Conservation (phyloP, 2,797 vertebrate species). For the Benthosema pterotum region DNA sequence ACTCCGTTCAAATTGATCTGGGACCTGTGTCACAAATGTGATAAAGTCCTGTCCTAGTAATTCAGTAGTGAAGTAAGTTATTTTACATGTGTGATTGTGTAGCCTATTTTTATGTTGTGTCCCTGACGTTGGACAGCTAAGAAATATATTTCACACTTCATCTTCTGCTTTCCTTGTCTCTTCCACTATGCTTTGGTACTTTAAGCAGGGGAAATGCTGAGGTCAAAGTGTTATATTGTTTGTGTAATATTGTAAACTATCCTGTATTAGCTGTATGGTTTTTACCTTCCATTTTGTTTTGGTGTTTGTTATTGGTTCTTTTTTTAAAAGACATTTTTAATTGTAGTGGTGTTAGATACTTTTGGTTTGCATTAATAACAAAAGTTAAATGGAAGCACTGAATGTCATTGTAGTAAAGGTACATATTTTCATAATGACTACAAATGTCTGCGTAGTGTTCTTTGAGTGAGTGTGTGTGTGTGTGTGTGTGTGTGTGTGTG, state of each 20-base stretch:
- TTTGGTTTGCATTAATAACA: conserved; percentile 71
- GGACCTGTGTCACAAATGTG: neutral
- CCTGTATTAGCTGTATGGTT: conserved; percentile 71
- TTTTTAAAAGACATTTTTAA: conserved; percentile 52
- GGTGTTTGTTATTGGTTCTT: conserved; percentile 45
- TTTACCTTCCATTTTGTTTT: conserved; percentile 63
- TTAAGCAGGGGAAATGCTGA: conserved; percentile 50
- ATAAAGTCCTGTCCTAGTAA: conserved; percentile 4
- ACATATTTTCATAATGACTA: conserved; percentile 81
- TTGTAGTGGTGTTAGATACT: conserved; percentile 68
- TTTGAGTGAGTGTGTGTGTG: too few relatives aligned
- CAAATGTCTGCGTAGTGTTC: conserved; percentile 50
- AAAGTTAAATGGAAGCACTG: conserved; percentile 73
- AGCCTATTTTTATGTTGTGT: neutral
- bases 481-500: too few relatives aligned
- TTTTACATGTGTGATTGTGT: conserved; percentile 12
- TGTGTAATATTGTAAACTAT: conserved; percentile 81
- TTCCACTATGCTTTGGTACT: conserved; percentile 71
- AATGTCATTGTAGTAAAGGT: conserved; percentile 77
- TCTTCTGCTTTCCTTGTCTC: conserved; percentile 41
- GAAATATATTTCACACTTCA: conserved; percentile 13
- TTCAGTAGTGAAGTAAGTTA: conserved; percentile 18
- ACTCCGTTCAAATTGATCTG: conserved; percentile 8
- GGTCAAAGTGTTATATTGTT: conserved; percentile 78
- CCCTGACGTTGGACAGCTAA: conserved; percentile 7